phyloP scores from a whole-genome alignment of 2,113 vertebrate genomes.

The Oxyruncus cristatus region DNA sequence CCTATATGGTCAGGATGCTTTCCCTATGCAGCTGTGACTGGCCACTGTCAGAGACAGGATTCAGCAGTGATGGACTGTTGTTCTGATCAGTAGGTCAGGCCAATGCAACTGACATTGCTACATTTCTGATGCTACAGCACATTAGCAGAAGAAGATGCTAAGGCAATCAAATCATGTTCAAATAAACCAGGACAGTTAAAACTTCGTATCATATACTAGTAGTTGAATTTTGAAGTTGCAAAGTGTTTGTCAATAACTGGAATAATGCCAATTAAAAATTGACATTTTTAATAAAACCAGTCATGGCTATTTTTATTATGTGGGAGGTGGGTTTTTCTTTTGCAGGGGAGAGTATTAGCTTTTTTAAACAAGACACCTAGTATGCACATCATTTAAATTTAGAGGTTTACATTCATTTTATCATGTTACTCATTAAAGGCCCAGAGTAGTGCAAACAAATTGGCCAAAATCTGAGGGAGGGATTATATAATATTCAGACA shows the following conservation, averaged over 20 bases:
- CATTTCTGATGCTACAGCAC: neutral
- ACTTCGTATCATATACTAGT: neutral
- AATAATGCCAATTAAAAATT: neutral
- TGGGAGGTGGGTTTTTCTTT: neutral
- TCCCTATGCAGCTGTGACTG: neutral
- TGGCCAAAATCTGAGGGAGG: neutral
- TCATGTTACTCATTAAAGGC: neutral
- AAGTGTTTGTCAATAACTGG: neutral
- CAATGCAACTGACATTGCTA: neutral
- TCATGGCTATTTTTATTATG: neutral
- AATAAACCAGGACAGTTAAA: neutral
- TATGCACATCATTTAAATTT: neutral
- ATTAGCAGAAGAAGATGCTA: neutral
- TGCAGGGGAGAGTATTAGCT: fast-evolving
- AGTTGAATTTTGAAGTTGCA: neutral
- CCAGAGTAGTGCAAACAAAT: neutral
- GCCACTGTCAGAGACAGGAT: neutral
- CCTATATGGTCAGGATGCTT: neutral
- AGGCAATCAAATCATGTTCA: neutral
- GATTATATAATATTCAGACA: neutral
- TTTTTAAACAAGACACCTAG: neutral
- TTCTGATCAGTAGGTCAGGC: neutral
- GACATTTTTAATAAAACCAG: neutral
- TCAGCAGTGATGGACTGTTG: neutral
- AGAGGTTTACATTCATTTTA: neutral